Evolutionary conservation across 2,888 invertebrate species (phyloP).

Genomic region (Campaea margaritaria): DNA sequence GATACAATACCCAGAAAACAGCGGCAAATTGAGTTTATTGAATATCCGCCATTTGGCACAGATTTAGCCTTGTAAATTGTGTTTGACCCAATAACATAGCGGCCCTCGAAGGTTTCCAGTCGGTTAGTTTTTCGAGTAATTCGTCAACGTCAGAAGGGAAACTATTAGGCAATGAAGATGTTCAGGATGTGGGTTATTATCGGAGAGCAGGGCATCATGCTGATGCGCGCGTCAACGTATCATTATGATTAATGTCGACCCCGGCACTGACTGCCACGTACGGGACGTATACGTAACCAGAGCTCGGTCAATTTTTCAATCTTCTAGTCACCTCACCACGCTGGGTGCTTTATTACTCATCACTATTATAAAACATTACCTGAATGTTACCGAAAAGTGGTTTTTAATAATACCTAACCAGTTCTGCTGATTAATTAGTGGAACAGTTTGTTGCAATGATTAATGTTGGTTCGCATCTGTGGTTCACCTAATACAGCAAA

Average conservation of each 20-base stretch:
- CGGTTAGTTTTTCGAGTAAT: constrained; percentile 48
- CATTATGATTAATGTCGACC: constrained; percentile 53
- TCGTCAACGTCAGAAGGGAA: constrained; percentile 50
- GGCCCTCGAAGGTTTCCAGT: constrained; percentile 38
- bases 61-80: constrained; percentile 27
- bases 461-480: constrained; percentile 42
- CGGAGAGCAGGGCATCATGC: constrained; percentile 40
- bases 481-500: constrained; percentile 35
- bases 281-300: constrained; percentile 26
- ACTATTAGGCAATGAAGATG: constrained; percentile 53
- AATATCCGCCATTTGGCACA: constrained; percentile 39
- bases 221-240: constrained; percentile 47
- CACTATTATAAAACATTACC: constrained; percentile 37
- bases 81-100: constrained; percentile 48
- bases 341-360: constrained; percentile 25
- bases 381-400: constrained; percentile 41
- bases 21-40: constrained; percentile 38
- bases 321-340: constrained; percentile 37
- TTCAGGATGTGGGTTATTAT: constrained; percentile 50
- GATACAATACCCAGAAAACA: constrained; percentile 27
- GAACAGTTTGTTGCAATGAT: constrained; percentile 36
- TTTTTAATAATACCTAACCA: constrained; percentile 44
- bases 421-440: constrained; percentile 34
- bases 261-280: constrained; percentile 34
- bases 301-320: constrained; percentile 37